Base-by-base conservation (phyloP, 1,140 invertebrate genomes). In the Onthophagus taurus region DNA sequence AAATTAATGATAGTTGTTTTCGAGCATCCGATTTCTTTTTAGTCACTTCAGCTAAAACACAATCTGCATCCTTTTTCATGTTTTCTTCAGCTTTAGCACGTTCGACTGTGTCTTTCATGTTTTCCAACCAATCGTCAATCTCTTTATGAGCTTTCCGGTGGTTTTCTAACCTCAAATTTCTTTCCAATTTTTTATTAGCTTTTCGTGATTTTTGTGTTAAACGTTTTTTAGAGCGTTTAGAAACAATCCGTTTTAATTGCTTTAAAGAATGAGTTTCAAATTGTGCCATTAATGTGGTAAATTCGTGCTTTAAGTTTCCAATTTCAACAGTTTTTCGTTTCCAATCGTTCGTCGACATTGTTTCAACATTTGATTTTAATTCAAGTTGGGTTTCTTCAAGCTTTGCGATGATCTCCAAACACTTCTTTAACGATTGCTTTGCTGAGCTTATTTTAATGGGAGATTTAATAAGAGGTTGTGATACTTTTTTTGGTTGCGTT, bases 11-110 rank as follows among this genome's bases (percentile, higher is more conserved):
- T 2, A 81, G 56, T 51, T 72, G 75, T 52, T 78, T 78, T 41
- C 72, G 75, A 1, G 76, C 77, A 57, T 86, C 81, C 23, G 61
- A 70, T 55, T 81, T 76, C 57, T 83, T 84, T 33, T 70, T 70
- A 17, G 72, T 63, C 0, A 85, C 80, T 53, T 84, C 80, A 30
- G 72, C 71, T 1, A 86, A 58, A 9, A 84, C 69, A 45, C 70
- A 65, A 59, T 86, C 83, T 0, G 80, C 80, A 58, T 84, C 70
- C 51, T 70, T 68, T 50, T 80, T 76, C 33, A 78, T 66, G 54
- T 72, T 69, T 58, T 78, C 73, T 56, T 79, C 75, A 67, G 72
- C 66, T 63, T 80, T 78, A 33, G 69, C 69, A 48, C 67, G 72
- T 41, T 77, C 67, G 21, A 79, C 74, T 37, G 75, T 64, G 57